Conservation (phyloP, 2,888 invertebrate species). For the Emesis furor region DNA sequence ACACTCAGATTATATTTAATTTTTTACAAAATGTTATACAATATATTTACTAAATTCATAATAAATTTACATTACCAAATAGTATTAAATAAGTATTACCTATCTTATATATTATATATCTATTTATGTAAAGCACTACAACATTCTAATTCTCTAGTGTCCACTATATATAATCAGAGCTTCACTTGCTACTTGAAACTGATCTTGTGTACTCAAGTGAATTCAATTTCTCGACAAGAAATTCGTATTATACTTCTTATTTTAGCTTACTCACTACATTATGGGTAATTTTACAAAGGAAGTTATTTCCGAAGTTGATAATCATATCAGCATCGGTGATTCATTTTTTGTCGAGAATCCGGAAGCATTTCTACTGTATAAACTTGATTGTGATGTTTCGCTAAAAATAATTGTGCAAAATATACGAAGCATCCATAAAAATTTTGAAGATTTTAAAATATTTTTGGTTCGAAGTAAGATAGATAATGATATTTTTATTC, state of each 20-base stretch:
- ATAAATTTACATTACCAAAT: too few species aligned
- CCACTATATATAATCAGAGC: too few species aligned
- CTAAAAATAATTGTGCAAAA: conserved; percentile 46
- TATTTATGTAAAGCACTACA: too few species aligned
- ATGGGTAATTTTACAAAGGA: neutral
- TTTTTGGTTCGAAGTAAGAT: conserved; percentile 28
- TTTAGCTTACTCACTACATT: neutral
- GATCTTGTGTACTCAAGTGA: too few species aligned
- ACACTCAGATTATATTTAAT: too few species aligned
- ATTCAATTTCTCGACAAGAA: too few species aligned
- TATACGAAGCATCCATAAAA: conserved; percentile 47
- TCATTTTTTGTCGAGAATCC: neutral
- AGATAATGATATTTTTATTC: conserved; percentile 38
- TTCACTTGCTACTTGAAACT: too few species aligned
- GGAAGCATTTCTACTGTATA: neutral
- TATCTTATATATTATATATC: too few species aligned
- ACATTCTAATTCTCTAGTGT: too few species aligned
- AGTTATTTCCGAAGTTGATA: neutral
- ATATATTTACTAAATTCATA: neutral
- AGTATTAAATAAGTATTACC: too few species aligned
- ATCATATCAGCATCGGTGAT: neutral
- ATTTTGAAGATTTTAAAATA: conserved; percentile 34
- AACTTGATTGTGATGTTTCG: neutral
- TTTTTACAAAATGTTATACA: too few species aligned
- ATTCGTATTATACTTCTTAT: too few species aligned